Evolutionary conservation across 2,888 invertebrate species (phyloP).

Genomic region (Mythimna pallens): DNA sequence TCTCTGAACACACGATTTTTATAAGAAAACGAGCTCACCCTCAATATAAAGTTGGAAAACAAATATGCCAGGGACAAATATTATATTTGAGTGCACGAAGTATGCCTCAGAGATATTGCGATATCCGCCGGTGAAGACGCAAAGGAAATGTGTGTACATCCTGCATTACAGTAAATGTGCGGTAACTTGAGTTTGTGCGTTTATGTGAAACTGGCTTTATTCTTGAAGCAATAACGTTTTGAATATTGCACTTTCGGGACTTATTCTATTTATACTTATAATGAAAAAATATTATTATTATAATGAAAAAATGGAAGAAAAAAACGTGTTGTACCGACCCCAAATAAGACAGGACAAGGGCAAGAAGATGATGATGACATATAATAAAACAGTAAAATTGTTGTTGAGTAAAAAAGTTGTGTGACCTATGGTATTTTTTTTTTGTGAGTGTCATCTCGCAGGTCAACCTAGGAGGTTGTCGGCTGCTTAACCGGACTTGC

Average conservation of each 20-base stretch:
- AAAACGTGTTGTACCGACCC: no score
- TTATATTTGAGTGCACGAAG: conserved; percentile 57
- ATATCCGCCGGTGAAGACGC: conserved; percentile 22
- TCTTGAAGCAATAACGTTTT: background rate
- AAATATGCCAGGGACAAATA: conserved; percentile 57
- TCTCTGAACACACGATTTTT: conserved; percentile 18
- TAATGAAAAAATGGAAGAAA: no score
- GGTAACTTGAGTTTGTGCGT: conserved; percentile 9
- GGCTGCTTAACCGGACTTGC: no score
- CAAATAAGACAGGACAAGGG: no score
- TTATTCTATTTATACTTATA: no score
- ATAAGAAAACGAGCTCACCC: conserved; percentile 41
- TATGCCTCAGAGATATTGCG: conserved; percentile 51
- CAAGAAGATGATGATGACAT: no score
- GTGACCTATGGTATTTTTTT: no score
- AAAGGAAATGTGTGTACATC: conserved; percentile 49
- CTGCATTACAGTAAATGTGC: conserved; percentile 44
- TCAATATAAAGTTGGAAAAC: conserved; percentile 41
- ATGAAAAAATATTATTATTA: no score
- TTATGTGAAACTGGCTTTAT: conserved; percentile 24
- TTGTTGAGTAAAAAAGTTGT: no score
- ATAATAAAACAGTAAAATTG: no score
- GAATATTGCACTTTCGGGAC: background rate
- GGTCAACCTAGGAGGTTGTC: no score
- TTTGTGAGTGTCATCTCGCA: no score